phyloP scores from a whole-genome alignment of 2,888 invertebrate species.

The Pseudeuparius sepicola region DNA sequence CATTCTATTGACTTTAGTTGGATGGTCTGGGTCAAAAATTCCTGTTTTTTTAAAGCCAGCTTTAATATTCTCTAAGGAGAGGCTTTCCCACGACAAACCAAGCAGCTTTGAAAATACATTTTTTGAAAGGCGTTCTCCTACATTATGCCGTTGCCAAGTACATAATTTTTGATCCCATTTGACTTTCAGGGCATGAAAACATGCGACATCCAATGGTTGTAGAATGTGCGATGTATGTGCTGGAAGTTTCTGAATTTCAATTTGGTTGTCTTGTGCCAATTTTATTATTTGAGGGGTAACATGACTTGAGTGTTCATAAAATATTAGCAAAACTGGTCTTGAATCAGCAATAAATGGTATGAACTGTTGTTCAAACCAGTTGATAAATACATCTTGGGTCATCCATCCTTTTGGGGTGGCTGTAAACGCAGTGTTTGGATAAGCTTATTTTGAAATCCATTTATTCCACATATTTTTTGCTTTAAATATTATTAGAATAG shows the following conservation, averaged over 20 bases:
- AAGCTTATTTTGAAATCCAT: slow-evolving; percentile 6
- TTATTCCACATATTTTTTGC: slow-evolving; percentile 7
- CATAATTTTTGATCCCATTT: slow-evolving; percentile 5
- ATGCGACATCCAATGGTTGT: slow-evolving; percentile 4
- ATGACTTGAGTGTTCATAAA: slow-evolving; percentile 6
- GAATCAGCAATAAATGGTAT: slow-evolving; percentile 1
- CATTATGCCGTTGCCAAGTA: slow-evolving; percentile 5
- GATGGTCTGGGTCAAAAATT: slow-evolving; percentile 5
- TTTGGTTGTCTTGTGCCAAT: not conserved
- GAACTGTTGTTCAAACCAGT: slow-evolving; percentile 5
- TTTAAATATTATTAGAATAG: slow-evolving; percentile 3
- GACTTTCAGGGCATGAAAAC: slow-evolving; percentile 6
- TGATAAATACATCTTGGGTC: slow-evolving; percentile 5
- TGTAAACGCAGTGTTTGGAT: slow-evolving; percentile 3
- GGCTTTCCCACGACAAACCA: slow-evolving; percentile 3
- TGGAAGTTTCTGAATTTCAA: slow-evolving; percentile 1
- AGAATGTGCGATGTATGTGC: slow-evolving; percentile 4
- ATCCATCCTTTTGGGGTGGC: slow-evolving; percentile 5
- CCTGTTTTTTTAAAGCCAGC: too few species aligned
- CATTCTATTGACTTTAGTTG: slow-evolving; percentile 1
- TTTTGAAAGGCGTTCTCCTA: slow-evolving; percentile 6
- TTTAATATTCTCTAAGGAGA: too few species aligned
- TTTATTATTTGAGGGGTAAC: slow-evolving; percentile 1
- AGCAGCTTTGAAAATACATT: slow-evolving; percentile 4
- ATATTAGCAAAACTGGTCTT: slow-evolving; percentile 4